These are phyloP conservation scores for Callosobruchus maculatus DNA, from an alignment of 2,888 invertebrate species.

Conservation along the genomic window DNA sequence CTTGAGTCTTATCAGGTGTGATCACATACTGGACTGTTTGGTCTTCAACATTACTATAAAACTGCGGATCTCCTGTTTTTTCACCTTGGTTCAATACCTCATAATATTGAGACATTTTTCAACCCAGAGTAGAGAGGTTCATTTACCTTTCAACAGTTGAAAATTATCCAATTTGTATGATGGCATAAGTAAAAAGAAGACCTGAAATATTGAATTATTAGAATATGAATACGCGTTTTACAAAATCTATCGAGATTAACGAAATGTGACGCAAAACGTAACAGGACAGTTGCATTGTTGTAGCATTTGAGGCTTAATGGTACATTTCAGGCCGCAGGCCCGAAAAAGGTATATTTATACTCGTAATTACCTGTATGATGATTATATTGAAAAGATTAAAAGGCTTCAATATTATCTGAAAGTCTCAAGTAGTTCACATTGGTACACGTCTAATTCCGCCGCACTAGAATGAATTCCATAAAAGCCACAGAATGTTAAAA, in stretches of 20 bases:
- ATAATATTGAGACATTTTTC: constrained; percentile 54
- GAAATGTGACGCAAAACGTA: background rate
- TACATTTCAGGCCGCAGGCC: background rate
- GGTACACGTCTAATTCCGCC: background rate
- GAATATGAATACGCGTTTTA: background rate
- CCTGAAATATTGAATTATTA: too few relatives aligned
- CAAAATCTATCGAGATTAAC: background rate
- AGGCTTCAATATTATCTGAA: background rate
- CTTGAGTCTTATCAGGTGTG: constrained; percentile 35
- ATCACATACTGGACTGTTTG: constrained; percentile 43
- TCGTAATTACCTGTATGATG: background rate
- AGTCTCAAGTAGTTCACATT: background rate
- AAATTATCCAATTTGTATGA: background rate
- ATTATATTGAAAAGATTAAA: background rate
- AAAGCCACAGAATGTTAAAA: background rate
- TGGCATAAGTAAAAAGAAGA: background rate
- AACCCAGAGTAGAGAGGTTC: background rate
- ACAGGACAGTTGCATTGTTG: background rate
- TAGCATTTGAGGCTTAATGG: background rate
- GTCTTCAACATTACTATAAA: constrained; percentile 59
- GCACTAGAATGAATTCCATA: background rate
- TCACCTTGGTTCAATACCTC: constrained; percentile 59
- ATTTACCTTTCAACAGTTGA: background rate
- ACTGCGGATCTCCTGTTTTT: constrained; percentile 57
- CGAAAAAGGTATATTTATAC: background rate